Percentiles rank a stretch among this genome's conserved stretches.
Conservation (phyloP, 2,888 invertebrate genomes). For the Urechis unicinctus region DNA sequence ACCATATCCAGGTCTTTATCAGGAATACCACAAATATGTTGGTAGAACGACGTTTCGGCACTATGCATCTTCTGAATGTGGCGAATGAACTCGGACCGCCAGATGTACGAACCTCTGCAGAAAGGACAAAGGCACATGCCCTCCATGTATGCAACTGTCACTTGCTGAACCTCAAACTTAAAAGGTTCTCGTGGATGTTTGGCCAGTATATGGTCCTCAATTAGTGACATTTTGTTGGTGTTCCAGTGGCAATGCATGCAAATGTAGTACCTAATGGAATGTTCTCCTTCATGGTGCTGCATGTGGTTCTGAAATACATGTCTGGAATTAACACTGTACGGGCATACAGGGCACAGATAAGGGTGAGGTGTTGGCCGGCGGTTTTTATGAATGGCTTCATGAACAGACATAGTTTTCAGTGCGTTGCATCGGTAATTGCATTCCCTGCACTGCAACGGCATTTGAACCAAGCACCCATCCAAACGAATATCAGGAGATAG, state of each 20-base stretch:
- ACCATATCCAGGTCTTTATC: not conserved
- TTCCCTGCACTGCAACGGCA: conserved; percentile 5
- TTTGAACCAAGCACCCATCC: too few species aligned
- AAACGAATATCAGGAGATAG: too few species aligned
- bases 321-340: not conserved
- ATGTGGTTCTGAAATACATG: conserved; percentile 7
- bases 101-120: conserved; percentile 5
- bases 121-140: conserved; percentile 12
- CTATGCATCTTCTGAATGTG: conserved; percentile 3
- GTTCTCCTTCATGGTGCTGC: conserved; percentile 9
- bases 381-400: conserved; percentile 7
- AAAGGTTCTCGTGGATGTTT: conserved; percentile 11
- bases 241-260: conserved; percentile 12
- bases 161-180: conserved; percentile 17
- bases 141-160: conserved; percentile 9
- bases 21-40: not conserved
- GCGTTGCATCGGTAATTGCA: conserved; percentile 9
- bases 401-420: conserved; percentile 1
- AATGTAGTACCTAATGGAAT: conserved; percentile 8
- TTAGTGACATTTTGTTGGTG: conserved; percentile 10
- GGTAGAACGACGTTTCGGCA: not conserved
- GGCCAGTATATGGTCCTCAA: conserved; percentile 14
- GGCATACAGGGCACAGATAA: not conserved
- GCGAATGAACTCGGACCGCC: conserved; percentile 9
- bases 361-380: not conserved